Conservation (phyloP, 2,113 vertebrate genomes). For the Sterna hirundo region DNA sequence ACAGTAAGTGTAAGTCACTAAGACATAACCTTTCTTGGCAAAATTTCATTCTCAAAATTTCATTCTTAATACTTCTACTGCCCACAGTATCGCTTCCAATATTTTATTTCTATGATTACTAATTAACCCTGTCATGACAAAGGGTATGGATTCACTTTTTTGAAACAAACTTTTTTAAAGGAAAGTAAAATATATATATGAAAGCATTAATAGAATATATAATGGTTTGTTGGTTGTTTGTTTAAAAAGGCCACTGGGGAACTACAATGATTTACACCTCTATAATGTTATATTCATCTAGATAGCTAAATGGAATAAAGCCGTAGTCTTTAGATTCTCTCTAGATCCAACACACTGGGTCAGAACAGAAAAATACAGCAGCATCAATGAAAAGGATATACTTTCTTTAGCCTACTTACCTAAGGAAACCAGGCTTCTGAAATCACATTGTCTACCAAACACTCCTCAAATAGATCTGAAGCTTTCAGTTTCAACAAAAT, state of each 20-base stretch:
- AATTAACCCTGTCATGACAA: neutral
- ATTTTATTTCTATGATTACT: neutral
- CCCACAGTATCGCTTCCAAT: neutral
- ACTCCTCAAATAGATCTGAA: neutral
- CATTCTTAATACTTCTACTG: neutral
- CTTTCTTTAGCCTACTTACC: neutral
- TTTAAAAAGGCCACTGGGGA: neutral
- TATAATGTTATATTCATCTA: neutral
- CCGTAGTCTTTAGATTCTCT: neutral
- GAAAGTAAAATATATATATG: neutral
- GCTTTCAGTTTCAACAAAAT: constrained; percentile 7
- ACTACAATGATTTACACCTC: neutral
- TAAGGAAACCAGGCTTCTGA: neutral
- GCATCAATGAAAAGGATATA: neutral
- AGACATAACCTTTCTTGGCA: neutral
- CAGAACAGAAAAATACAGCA: neutral
- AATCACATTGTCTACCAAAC: neutral
- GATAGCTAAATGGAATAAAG: neutral
- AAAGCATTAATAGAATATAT: neutral
- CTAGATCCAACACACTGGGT: neutral
- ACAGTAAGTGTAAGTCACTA: neutral
- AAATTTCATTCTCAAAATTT: neutral
- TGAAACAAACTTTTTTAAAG: neutral
- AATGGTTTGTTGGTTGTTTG: neutral
- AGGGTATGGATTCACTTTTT: neutral